phyloP scores from a whole-genome alignment of 2,113 vertebrate species.

The Bufo gargarizans region DNA sequence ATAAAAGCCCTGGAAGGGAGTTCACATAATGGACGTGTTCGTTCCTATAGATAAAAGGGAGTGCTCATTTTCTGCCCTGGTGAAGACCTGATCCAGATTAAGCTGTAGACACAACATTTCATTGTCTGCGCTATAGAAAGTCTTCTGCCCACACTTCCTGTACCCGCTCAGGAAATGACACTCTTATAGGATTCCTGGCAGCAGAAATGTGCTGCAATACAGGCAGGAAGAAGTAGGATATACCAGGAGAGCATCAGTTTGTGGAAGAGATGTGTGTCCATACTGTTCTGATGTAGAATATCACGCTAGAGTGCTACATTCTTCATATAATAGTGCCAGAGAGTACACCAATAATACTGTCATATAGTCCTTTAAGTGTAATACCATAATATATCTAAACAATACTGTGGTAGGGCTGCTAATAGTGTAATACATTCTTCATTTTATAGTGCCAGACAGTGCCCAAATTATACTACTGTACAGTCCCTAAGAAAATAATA shows the following conservation, averaged over 20 bases:
- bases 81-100: neutral
- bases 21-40: neutral
- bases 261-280: no score
- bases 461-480: no score
- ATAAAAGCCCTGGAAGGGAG: neutral
- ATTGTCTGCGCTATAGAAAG: neutral
- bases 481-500: no score
- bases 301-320: neutral
- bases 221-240: neutral
- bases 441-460: no score
- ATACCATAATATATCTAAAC: no score
- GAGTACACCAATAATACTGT: no score
- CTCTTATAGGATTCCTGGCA: neutral
- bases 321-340: neutral
- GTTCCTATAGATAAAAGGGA: neutral
- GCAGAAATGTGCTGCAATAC: neutral
- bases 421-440: no score
- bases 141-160: constrained; percentile 7
- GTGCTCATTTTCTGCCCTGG: neutral
- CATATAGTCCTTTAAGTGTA: no score
- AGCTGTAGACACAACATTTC: neutral
- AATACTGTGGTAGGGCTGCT: no score
- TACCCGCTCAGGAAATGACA: neutral
- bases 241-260: no score
- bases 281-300: no score